Percentiles rank a stretch among this genome's conserved stretches.
Evolutionary conservation across 2,113 vertebrate genomes (phyloP).

Genomic region (Ahaetulla prasina): DNA sequence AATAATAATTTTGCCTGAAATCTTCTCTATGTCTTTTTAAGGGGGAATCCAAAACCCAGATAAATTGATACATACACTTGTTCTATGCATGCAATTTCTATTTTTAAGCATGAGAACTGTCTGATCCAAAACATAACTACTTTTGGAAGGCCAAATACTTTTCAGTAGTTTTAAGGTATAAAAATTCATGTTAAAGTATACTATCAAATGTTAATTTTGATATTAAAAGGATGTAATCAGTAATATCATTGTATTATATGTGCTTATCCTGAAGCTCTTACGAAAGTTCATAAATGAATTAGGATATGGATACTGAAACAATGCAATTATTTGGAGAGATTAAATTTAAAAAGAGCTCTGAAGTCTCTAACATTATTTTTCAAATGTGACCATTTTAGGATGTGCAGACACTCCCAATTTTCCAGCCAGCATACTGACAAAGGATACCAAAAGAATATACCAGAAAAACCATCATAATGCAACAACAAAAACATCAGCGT

Average conservation of each 20-base stretch:
- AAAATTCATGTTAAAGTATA: background rate
- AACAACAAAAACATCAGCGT: background rate
- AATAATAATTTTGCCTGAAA: no score
- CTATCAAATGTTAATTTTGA: background rate
- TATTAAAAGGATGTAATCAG: background rate
- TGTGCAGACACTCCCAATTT: background rate
- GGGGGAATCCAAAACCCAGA: background rate
- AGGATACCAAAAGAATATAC: background rate
- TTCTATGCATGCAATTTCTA: background rate
- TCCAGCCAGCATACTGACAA: background rate
- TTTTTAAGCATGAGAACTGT: background rate
- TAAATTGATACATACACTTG: background rate
- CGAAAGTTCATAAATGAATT: background rate
- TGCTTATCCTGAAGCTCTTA: background rate
- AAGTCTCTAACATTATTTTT: background rate
- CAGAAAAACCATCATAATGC: background rate
- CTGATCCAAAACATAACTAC: background rate
- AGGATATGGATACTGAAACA: background rate
- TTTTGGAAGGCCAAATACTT: background rate
- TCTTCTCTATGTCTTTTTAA: background rate
- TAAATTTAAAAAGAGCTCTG: background rate
- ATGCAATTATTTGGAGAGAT: background rate
- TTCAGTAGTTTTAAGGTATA: background rate
- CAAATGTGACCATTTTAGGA: background rate
- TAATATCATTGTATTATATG: background rate